Conservation (phyloP, 1,140 invertebrate species). For the Diploscapter pachys region DNA sequence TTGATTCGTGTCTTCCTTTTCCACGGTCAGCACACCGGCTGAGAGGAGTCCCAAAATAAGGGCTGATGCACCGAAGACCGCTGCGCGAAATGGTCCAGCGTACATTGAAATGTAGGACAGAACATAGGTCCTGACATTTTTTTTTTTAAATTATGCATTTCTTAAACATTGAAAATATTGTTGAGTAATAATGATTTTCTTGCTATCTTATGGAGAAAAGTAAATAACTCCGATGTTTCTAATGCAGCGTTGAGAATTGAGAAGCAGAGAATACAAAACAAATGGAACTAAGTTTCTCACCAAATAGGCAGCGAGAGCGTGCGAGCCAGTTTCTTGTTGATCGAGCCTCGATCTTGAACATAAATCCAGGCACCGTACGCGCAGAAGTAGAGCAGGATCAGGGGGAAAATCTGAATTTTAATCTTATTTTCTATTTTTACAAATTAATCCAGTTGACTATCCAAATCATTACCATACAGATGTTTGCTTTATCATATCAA, state of each 20-base stretch:
- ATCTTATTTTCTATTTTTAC: neutral
- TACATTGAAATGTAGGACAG: constrained; percentile 60
- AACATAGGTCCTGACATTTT: constrained; percentile 45
- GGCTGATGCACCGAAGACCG: constrained; percentile 60
- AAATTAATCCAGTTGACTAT: neutral
- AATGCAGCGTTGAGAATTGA: neutral
- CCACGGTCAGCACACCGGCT: constrained; percentile 58
- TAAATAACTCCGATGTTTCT: neutral
- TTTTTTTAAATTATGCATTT: neutral
- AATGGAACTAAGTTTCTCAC: constrained; percentile 7
- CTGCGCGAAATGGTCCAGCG: constrained; percentile 62
- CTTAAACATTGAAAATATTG: neutral
- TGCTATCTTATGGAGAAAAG: neutral
- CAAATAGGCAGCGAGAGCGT: constrained; percentile 52
- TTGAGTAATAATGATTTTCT: neutral
- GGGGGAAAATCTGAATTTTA: constrained; percentile 45
- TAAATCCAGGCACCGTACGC: constrained; percentile 55
- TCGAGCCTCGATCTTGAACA: constrained; percentile 42
- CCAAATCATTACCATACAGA: neutral
- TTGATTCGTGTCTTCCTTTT: constrained; percentile 14
- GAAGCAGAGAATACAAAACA: constrained; percentile 1
- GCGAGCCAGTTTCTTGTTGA: constrained; percentile 56
- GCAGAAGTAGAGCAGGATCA: constrained; percentile 45
- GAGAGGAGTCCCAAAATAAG: constrained; percentile 59
- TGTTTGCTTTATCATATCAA: neutral